These are phyloP conservation scores for Lasiurus cinereus DNA, from an alignment of 2,113 vertebrate species.

Conservation along the genomic window DNA sequence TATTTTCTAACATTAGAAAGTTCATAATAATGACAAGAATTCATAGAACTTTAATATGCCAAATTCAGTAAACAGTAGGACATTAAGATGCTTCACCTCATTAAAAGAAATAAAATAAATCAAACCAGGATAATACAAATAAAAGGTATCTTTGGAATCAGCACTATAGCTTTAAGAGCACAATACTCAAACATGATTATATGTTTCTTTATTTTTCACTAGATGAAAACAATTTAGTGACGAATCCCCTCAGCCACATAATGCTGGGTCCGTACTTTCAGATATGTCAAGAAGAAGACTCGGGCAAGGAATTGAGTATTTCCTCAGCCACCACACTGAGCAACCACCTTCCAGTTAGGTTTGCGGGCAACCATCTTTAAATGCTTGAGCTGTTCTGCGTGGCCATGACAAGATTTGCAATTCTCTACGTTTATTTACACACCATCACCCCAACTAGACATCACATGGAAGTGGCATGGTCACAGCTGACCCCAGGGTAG, in stretches of 20 bases:
- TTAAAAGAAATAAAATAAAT: conserved; percentile 86
- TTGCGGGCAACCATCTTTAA: conserved; percentile 95
- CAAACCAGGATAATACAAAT: conserved; percentile 83
- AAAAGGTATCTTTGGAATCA: conserved; percentile 67
- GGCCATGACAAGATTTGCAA: conserved; percentile 94
- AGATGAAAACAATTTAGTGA: conserved; percentile 87
- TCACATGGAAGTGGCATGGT: conserved; percentile 92
- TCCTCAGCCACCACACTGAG: conserved; percentile 86
- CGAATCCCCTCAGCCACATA: conserved; percentile 89
- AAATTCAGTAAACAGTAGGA: conserved; percentile 86
- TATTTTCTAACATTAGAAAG: conserved; percentile 91
- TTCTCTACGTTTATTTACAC: conserved; percentile 97
- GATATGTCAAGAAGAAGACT: conserved; percentile 88
- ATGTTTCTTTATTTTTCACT: conserved; percentile 87
- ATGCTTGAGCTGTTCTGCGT: conserved; percentile 93
- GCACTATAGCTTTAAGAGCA: conserved; percentile 82
- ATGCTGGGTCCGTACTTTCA: conserved; percentile 89
- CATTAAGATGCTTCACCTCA: conserved; percentile 83
- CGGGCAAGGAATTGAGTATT: conserved; percentile 81
- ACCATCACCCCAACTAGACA: conserved; percentile 95
- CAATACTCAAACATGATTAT: conserved; percentile 79
- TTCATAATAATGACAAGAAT: conserved; percentile 88
- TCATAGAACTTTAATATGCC: conserved; percentile 88
- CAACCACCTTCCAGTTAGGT: conserved; percentile 92
- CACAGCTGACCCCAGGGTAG: conserved; percentile 93